Evolutionary conservation across 2,113 vertebrate species (phyloP).

Genomic region (Sisor rabdophorus): DNA sequence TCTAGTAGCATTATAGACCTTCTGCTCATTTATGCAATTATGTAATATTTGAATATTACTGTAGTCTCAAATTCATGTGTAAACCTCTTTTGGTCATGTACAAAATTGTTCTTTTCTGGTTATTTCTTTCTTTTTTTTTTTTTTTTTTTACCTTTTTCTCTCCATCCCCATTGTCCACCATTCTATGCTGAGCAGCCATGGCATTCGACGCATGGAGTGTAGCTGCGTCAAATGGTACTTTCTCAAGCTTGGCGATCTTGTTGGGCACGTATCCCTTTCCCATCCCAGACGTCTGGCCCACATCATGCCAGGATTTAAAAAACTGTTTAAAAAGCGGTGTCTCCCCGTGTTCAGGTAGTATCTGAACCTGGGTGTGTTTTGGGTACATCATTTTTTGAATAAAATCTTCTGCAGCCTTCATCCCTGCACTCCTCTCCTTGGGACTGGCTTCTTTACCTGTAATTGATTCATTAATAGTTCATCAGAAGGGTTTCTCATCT

Average conservation of each 20-base stretch:
- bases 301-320: conserved; percentile 84
- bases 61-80: background rate
- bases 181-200: conserved; percentile 87
- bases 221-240: conserved; percentile 78
- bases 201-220: conserved; percentile 74
- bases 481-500: background rate
- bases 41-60: too few relatives aligned
- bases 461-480: background rate
- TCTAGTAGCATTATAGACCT: too few relatives aligned
- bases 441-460: conserved; percentile 75
- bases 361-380: conserved; percentile 80
- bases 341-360: conserved; percentile 81
- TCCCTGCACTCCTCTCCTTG: conserved; percentile 77
- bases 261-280: conserved; percentile 76
- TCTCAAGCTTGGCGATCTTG: conserved; percentile 78
- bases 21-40: background rate
- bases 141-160: conserved; percentile 70
- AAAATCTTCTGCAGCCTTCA: conserved; percentile 78
- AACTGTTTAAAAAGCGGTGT: conserved; percentile 90
- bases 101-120: background rate
- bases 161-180: conserved; percentile 81
- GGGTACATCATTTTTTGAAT: conserved; percentile 79
- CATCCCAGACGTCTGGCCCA: conserved; percentile 75
- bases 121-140: background rate
- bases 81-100: background rate